Base-by-base conservation (phyloP, 2,113 vertebrate genomes). In the Puffinus mauretanicus region DNA sequence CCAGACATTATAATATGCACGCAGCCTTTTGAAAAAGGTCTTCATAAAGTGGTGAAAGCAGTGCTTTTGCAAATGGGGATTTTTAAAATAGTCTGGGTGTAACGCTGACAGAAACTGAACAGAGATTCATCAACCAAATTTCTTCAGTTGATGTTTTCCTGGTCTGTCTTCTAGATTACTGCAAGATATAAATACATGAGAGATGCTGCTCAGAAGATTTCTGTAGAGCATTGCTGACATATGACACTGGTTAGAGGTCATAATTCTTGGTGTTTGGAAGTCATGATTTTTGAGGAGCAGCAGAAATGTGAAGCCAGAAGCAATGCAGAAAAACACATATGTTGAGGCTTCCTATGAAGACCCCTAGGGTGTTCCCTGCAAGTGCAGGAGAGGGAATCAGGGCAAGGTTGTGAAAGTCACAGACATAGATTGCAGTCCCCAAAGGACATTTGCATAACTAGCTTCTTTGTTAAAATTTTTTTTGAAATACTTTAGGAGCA, bases 391-490 rank as follows among this genome's bases (percentile, higher is more conserved):
- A 79, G 73, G 86, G 81, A 96, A 97, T 51, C 82, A 82, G 94
- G 96, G 70, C 96, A 95, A 94, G 86, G 84, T 22, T 95, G 92
- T 94, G 80, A 89, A 89, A 89, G 73, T 62, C 88, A 76, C 69
- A 92, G 91, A 8, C 88, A 30, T 30, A 81, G 65, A 87, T 8
- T 77, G 88, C 83, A 82, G 89, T 44, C 61, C 95, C 78, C 94
- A 94, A 77, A 89, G 94, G 93, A 79, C 86, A 30, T 94, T 95
- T 96, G 94, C 88, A 69, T 94, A 92, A 97, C 69, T 13, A 55
- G 47, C 44, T 93, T 13, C 72, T 82, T 78, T 36, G 66, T 65
- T 79, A 55, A 58, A 8, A 8, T 4, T 57, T 49, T 77, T 62
- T 89, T 30, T 19, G 0, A 21, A 64, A 71, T 61, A 49, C 14